Base-by-base conservation (phyloP, 2,797 vertebrate genomes). In the Podarcis lilfordi region DNA sequence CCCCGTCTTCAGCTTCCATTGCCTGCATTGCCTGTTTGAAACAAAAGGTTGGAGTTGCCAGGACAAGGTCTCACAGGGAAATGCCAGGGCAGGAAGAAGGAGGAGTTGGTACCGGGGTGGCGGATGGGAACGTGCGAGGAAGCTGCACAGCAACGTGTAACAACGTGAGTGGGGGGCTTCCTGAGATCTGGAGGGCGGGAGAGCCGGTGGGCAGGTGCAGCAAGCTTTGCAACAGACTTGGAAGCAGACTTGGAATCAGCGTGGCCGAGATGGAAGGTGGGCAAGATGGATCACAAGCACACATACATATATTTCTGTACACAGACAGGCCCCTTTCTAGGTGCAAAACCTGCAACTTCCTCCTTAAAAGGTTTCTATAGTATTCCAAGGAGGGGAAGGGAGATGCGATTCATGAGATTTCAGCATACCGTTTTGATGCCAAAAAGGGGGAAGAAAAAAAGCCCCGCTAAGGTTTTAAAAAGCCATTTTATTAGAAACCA, bases 401-500 rank as follows among this genome's bases (percentile, higher is more conserved):
- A 94, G 55, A 69, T 55, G 94, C 92, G 92, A 92, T 15, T 92
- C 86, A 88, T 10, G 91, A 91, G 84, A 94, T 93, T 89, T 55
- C 89, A 92, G 89, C 90, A 95, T 94, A 95, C 95, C 91, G 95
- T 84, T 94, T 93, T 83, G 95, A 95, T 96, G 95, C 95, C 91
- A 94, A 96, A 95, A 37, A 4, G 50, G 50, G 50, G 13, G 3
- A 43, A 32, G 45, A 93, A 96, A 94, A 82, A 84, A 83, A 2
- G 29, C 5, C 75, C 93, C 87, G 91, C 93, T 95, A 95, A 59
- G 86, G 96, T 97, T 97, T 55, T 96, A 96, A 76, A 89, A 97
- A 95, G 94, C 95, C 92, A 95, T 97, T 97, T 97, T 97, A 97
- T 97, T 97, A 97, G 97, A 97, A 97, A 97, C 89, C 97, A 97